phyloP scores from a whole-genome alignment of 1,140 invertebrate species.

The Zaprionus camerounensis region DNA sequence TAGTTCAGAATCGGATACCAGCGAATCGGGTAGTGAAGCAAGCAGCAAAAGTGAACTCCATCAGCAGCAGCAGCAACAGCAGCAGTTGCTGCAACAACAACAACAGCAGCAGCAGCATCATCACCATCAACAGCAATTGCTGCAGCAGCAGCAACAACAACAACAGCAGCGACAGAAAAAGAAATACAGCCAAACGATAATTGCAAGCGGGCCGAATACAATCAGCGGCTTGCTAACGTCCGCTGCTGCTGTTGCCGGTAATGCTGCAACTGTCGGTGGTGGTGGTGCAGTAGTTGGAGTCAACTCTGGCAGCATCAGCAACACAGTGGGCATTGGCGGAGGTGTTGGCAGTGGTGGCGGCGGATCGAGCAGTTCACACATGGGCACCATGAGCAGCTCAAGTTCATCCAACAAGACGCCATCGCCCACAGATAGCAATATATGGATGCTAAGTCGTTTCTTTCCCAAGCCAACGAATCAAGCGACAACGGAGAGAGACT shows the following conservation, averaged over 20 bases:
- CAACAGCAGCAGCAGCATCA: slow-evolving; percentile 36
- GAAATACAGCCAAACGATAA: slow-evolving; percentile 69
- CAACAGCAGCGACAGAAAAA: slow-evolving; percentile 58
- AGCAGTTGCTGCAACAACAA: slow-evolving; percentile 36
- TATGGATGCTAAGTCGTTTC: slow-evolving; percentile 73
- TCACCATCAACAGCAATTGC: slow-evolving; percentile 44
- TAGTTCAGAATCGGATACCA: slow-evolving; percentile 81
- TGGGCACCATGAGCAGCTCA: slow-evolving; percentile 57
- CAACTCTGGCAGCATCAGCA: slow-evolving; percentile 8
- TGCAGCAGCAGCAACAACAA: slow-evolving; percentile 33
- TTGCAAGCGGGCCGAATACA: slow-evolving; percentile 68
- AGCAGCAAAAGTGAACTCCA: slow-evolving; percentile 67
- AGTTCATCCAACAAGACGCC: slow-evolving; percentile 81
- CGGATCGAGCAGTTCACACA: slow-evolving; percentile 41
- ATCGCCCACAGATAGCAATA: slow-evolving; percentile 77
- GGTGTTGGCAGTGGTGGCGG: slow-evolving; percentile 24
- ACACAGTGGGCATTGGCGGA: neutral
- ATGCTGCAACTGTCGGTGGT: slow-evolving; percentile 16
- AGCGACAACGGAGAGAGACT: slow-evolving; percentile 55
- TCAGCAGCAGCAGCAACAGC: slow-evolving; percentile 44
- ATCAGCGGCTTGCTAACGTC: slow-evolving; percentile 65
- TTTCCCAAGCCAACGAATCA: slow-evolving; percentile 73
- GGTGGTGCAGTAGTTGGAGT: slow-evolving; percentile 29
- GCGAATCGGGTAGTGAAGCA: slow-evolving; percentile 82
- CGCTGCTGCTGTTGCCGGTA: slow-evolving; percentile 58